Base-by-base conservation (phyloP, 2,797 vertebrate species). In the Manis javanica region DNA sequence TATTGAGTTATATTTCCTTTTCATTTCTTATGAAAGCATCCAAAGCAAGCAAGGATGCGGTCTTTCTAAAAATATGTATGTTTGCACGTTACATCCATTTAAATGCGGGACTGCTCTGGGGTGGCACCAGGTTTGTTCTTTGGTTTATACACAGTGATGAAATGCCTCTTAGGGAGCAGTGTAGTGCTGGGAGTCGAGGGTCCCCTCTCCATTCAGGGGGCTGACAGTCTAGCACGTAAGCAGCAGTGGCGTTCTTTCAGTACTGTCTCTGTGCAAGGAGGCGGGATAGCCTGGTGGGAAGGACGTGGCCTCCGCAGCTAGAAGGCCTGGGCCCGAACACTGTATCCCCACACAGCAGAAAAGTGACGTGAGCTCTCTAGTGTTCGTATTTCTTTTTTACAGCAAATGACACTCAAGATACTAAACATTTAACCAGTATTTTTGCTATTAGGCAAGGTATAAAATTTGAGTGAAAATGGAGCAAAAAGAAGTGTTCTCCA, bases 391-490 rank as follows among this genome's bases (percentile, higher is more conserved):
- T 87, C 69, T 71, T 94, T 96, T 79, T 85, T n/a, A 63, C 15
- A 79, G 75, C 81, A 21, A 82, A 16, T 71, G 49, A 51, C 24
- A 42, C 64, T 83, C 59, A 57, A 9, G 57, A 63, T 82, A 57
- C 49, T 95, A 53, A 95, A 57, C 19, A 59, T 75, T 77, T 71
- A 31, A 49, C 87, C 75, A 84, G 34, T 46, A n/a, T 78, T 95
- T 95, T 93, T 87, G 77, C 87, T 31, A 77, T 74, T 90, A 66
- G 10, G 31, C 64, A 66, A 66, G 10, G 31, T 69, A 66, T 84
- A 95, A 93, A 90, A 92, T 61, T 19, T 69, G 72, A 90, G 39
- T 78, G 71, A 79, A 90, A 96, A 82, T 72, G 51, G 71, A 91
- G 21, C 37, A 59, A 79, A 86, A 87, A n/a, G 37, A 74, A 69